These are phyloP conservation scores for Erithacus rubecula DNA, from an alignment of 2,797 vertebrate species.

Conservation along the genomic window DNA sequence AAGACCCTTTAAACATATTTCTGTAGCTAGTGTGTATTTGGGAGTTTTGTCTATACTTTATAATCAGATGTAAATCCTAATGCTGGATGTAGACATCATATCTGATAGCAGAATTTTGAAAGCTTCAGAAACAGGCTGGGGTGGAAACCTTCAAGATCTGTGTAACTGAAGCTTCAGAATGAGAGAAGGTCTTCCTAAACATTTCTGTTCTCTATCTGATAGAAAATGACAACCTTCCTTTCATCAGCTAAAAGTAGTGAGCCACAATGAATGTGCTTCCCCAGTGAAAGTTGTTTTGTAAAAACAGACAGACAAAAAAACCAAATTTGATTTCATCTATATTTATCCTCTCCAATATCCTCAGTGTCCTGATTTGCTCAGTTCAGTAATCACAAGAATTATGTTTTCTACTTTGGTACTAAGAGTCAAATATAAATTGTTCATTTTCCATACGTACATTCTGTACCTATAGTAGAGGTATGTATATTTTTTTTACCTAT, in stretches of 20 bases:
- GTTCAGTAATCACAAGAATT: background rate
- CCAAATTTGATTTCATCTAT: background rate
- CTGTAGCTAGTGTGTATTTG: background rate
- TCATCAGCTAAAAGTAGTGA: constrained; percentile 40
- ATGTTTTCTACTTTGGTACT: background rate
- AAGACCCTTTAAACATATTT: background rate
- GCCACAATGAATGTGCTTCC: background rate
- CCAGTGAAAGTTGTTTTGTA: constrained; percentile 11
- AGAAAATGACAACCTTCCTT: constrained; percentile 28
- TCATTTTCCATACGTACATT: background rate
- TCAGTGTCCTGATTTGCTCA: background rate
- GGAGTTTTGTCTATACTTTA: background rate
- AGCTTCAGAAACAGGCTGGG: background rate
- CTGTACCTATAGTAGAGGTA: no score
- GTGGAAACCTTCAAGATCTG: background rate
- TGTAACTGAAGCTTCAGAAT: background rate
- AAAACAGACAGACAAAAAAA: background rate
- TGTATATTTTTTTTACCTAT: background rate
- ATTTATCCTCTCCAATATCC: background rate
- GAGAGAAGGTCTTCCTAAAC: background rate
- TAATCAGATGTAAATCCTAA: background rate
- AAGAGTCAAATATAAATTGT: background rate
- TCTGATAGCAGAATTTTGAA: background rate
- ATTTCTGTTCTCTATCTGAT: constrained; percentile 13
- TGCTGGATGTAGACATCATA: background rate